phyloP scores from a whole-genome alignment of 2,113 vertebrate species.

The Odobenus rosmarus region DNA sequence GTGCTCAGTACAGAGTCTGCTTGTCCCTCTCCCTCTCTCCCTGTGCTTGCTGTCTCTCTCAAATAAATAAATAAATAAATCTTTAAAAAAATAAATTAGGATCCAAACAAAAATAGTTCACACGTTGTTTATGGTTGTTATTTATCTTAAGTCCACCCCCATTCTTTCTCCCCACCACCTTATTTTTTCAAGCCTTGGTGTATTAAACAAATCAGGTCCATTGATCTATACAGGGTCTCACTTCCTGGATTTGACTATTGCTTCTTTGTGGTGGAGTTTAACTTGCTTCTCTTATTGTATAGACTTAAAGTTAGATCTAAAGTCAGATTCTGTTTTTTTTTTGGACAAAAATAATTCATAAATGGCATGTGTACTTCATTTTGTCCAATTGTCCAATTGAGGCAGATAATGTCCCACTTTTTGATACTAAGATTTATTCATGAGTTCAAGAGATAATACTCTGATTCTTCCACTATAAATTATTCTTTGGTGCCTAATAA shows the following conservation, averaged over 20 bases:
- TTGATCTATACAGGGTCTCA: accelerated
- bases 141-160: not conserved
- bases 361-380: not conserved
- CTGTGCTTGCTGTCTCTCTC: no score
- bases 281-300: not conserved
- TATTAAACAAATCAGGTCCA: not conserved
- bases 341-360: not conserved
- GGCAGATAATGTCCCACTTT: not conserved
- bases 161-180: accelerated
- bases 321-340: not conserved
- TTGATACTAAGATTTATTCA: not conserved
- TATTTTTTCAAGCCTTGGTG: not conserved
- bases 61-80: no score
- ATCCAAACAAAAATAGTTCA: not conserved
- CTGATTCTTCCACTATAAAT: not conserved
- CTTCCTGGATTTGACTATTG: not conserved
- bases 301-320: not conserved
- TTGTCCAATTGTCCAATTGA: not conserved
- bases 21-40: no score
- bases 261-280: not conserved
- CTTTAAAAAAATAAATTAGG: not conserved
- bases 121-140: not conserved
- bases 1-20: no score
- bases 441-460: not conserved
- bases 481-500: not conserved